These are phyloP conservation scores for Charanyca ferruginea DNA, from an alignment of 2,888 invertebrate genomes.

Conservation along the genomic window DNA sequence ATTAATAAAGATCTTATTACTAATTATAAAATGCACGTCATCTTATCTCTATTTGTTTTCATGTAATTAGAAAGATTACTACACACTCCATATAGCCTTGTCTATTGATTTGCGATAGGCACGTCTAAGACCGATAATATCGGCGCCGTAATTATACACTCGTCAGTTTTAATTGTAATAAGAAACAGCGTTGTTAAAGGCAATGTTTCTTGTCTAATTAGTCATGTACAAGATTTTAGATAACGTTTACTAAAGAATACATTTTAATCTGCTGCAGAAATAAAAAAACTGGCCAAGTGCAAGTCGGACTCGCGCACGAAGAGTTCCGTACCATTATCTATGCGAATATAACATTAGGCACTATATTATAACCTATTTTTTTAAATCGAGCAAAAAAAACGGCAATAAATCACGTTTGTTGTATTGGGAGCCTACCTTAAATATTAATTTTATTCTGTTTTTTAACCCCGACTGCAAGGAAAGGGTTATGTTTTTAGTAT, in stretches of 20 bases:
- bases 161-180: conserved; percentile 46
- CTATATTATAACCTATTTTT: too few species aligned
- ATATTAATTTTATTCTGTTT: too few species aligned
- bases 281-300: too few species aligned
- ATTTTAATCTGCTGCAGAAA: too few species aligned
- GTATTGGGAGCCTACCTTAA: too few species aligned
- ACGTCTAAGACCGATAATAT: conserved; percentile 50
- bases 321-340: too few species aligned
- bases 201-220: conserved; percentile 25
- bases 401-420: too few species aligned
- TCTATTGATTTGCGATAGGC: conserved; percentile 48
- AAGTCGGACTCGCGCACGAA: too few species aligned
- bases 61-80: conserved; percentile 45
- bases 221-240: conserved; percentile 2
- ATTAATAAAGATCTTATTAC: background rate
- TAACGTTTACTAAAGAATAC: background rate
- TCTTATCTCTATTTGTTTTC: conserved; percentile 53
- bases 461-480: too few species aligned
- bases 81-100: conserved; percentile 32
- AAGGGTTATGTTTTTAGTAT: too few species aligned
- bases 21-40: conserved; percentile 15
- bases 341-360: too few species aligned
- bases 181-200: conserved; percentile 28
- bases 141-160: conserved; percentile 38
- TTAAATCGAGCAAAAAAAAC: too few species aligned